Percentiles rank a stretch among this genome's conserved stretches.
Conservation (phyloP, 2,797 vertebrate species). For the Chanos chanos region DNA sequence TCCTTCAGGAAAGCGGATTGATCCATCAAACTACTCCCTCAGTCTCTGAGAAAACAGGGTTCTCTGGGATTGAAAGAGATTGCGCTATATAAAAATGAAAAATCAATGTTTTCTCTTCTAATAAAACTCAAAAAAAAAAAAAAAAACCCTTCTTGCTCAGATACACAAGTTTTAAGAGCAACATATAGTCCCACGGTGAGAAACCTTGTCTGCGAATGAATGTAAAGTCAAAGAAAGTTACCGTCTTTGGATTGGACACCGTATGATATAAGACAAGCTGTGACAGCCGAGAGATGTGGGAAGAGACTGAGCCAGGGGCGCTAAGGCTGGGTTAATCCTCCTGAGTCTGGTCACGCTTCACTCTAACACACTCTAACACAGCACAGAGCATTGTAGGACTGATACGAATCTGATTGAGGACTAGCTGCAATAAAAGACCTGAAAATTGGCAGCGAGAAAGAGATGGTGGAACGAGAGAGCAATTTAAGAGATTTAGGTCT, state of each 20-base stretch:
- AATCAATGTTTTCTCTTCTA: no score
- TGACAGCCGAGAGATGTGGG: background rate
- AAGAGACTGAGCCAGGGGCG: background rate
- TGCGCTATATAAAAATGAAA: no score
- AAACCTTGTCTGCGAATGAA: background rate
- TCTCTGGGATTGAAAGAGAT: no score
- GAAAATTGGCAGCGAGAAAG: conserved; percentile 37
- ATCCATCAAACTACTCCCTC: no score
- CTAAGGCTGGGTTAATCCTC: conserved; percentile 13
- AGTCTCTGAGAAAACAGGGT: no score
- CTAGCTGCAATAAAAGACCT: conserved; percentile 43
- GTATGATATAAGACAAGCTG: conserved; percentile 10
- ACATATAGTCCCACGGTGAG: no score
- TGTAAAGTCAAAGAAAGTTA: background rate
- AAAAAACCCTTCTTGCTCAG: no score
- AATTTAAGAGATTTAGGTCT: background rate
- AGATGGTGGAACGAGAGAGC: no score
- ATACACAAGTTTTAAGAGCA: no score
- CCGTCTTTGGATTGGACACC: background rate
- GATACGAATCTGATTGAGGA: conserved; percentile 58
- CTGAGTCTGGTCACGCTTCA: conserved; percentile 35
- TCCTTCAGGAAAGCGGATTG: no score
- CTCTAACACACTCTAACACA: conserved; percentile 34
- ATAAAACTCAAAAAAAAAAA: no score
- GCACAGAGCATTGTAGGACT: conserved; percentile 37